Conservation (phyloP, 1,140 invertebrate genomes). For the Radopholus similis region DNA sequence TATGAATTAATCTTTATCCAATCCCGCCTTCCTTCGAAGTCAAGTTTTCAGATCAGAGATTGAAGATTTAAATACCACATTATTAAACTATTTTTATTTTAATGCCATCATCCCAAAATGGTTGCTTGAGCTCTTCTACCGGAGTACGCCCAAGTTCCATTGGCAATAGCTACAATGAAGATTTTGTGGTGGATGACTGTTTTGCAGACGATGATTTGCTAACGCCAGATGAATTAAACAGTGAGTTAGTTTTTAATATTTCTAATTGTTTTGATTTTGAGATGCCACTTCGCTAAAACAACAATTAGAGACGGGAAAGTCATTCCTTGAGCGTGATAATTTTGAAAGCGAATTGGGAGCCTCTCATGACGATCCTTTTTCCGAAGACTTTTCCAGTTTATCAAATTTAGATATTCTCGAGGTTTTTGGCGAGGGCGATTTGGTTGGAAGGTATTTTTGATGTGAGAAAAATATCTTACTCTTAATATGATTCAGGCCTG, state of each 20-base stretch:
- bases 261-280: conserved; percentile 17
- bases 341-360: conserved; percentile 48
- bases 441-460: conserved; percentile 35
- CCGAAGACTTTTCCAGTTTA: conserved; percentile 52
- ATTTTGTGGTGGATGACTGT: conserved; percentile 39
- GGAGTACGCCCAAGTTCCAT: too few relatives aligned
- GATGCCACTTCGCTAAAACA: conserved; percentile 20
- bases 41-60: too few relatives aligned
- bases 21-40: too few relatives aligned
- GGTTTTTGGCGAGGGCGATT: conserved; percentile 56
- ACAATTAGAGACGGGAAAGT: conserved; percentile 14
- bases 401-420: conserved; percentile 49
- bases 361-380: conserved; percentile 51
- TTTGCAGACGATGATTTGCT: conserved; percentile 58
- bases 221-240: conserved; percentile 43
- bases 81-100: too few relatives aligned
- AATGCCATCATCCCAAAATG: too few relatives aligned
- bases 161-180: neutral
- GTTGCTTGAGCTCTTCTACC: too few relatives aligned
- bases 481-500: conserved; percentile 42
- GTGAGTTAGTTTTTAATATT: neutral
- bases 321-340: conserved; percentile 48
- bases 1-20: too few relatives aligned
- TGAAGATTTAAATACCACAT: too few relatives aligned
- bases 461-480: neutral